A percentile compares a stretch with the other conserved stretches of the same genome.
These are phyloP conservation scores for Paguma larvata DNA, from an alignment of 2,797 vertebrate species.

Conservation along the genomic window DNA sequence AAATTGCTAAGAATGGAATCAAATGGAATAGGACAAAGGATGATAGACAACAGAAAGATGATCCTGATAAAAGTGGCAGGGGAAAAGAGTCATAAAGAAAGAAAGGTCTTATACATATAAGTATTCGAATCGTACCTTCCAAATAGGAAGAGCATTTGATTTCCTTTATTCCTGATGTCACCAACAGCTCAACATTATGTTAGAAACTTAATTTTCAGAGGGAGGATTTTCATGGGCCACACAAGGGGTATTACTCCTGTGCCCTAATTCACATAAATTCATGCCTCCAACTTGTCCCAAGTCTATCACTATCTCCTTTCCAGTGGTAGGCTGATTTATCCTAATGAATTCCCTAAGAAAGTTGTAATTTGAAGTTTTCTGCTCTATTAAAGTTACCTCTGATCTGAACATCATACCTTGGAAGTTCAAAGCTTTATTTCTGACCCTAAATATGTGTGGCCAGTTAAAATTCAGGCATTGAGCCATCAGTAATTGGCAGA, in stretches of 20 bases:
- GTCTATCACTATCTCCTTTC: not conserved
- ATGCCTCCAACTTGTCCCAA: not conserved
- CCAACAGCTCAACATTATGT: not conserved
- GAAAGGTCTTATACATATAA: not conserved
- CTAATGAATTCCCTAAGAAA: not conserved
- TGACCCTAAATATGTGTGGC: not conserved
- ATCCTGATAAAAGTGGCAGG: not conserved
- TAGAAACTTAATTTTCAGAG: not conserved
- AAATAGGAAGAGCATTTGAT: not conserved
- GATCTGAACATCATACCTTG: not conserved
- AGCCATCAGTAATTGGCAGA: not conserved
- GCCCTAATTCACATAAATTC: not conserved
- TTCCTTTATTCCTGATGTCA: not conserved
- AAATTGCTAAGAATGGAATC: not conserved
- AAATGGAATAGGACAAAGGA: not conserved
- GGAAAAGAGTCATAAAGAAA: not conserved
- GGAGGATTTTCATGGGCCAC: too few species aligned
- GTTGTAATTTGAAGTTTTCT: slow-evolving; percentile 1
- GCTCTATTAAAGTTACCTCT: not conserved
- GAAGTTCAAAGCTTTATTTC: not conserved
- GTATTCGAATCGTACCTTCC: not conserved
- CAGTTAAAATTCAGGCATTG: not conserved
- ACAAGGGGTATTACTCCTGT: too few species aligned
- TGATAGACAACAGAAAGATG: not conserved
- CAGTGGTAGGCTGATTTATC: not conserved